Evolutionary conservation across 1,140 invertebrate genomes (phyloP).

Genomic region (Alviniconcha marisindica): DNA sequence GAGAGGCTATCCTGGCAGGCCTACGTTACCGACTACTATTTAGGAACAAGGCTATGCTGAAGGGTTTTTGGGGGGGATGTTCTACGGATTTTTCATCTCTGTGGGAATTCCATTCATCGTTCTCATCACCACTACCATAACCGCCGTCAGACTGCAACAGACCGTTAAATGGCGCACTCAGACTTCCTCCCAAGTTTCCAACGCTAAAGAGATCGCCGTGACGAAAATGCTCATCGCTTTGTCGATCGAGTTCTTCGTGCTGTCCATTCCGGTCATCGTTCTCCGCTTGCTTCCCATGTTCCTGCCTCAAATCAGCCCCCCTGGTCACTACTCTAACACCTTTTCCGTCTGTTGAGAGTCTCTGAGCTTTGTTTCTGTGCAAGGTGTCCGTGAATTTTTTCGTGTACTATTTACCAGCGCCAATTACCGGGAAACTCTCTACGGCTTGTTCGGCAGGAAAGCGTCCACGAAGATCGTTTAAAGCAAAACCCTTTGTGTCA

Average conservation of each 20-base stretch:
- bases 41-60: not conserved
- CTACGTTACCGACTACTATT: constrained; percentile 9
- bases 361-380: not conserved
- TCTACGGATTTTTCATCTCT: constrained; percentile 14
- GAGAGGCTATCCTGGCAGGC: not conserved
- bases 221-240: constrained; percentile 22
- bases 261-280: not conserved
- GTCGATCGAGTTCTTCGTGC: not conserved
- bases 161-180: not conserved
- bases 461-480: too few species aligned
- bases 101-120: constrained; percentile 24
- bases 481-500: too few species aligned
- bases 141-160: constrained; percentile 10
- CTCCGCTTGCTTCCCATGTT: not conserved
- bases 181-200: not conserved
- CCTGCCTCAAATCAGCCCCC: not conserved
- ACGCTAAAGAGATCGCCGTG: not conserved
- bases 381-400: constrained; percentile 10
- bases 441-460: too few species aligned
- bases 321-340: not conserved
- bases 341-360: not conserved
- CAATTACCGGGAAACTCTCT: not conserved
- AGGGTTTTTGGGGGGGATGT: not conserved
- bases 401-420: not conserved
- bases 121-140: constrained; percentile 10